Base-by-base conservation (phyloP, 1,140 invertebrate species). In the Conopomorpha cramerella region DNA sequence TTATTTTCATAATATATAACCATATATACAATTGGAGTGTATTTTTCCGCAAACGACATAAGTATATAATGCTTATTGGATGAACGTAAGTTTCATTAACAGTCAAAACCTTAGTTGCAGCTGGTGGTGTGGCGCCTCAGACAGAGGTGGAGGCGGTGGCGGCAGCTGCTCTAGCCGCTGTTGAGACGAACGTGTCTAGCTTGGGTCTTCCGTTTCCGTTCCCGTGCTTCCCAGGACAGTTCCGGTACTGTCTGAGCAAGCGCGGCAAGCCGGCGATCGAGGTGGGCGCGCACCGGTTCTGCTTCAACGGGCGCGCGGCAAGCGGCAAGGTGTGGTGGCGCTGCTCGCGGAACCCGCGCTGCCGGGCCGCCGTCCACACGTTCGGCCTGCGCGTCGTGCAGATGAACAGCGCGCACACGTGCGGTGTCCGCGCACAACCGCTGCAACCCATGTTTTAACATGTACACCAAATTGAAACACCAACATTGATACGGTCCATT, bases 311-410 rank as follows among this genome's bases (percentile, higher is more conserved):
- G 3, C 65, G 67, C 25, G 70, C 72, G 8, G 70, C 70, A n/a
- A 72, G 67, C 37, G 72, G 72, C 15, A 77, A 77, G 44, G 70
- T 74, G 13, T 77, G 72, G 72, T 77, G 72, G 72, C 55, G 72
- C 1, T 77, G 72, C 42, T 74, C 70, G 14, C 53, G 70, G 13
- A 77, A 74, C 38, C 72, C 70, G 0, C 60, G 70, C 14, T 77
- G 72, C 41, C 50, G 70, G 7, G 70, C 72, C 11, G 70, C 72
- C 3, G 72, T 77, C 0, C 72, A 77, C 40, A 77, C 72, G 11
- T 74, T 74, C 37, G 70, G 67, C 8, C 39, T 74, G 25, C 52
- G 70, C 14, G 70, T 74, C 8, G 70, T 77, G 11, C 70, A 73
- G 35, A 72, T 73, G 64, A 77, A 77, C 33, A 71, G 66, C 40